Evolutionary conservation across 35 echinoderm and acorn worm species (phyloP).

Genomic region (Holothuria glaberrima): DNA sequence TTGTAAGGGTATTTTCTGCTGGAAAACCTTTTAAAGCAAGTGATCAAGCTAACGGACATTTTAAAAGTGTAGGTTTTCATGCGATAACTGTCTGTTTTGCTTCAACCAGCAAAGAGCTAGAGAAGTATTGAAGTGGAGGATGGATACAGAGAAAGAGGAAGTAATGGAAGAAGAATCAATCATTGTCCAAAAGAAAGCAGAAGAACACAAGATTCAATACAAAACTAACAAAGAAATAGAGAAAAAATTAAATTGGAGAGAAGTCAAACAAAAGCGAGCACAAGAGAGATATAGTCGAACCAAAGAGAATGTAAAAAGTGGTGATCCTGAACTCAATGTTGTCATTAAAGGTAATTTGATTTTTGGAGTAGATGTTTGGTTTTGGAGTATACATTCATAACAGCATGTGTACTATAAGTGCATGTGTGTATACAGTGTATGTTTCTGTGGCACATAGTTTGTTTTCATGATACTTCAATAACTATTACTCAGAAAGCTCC

Average conservation of each 20-base stretch:
- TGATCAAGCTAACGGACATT: too few relatives aligned
- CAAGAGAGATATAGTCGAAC: conserved; percentile 37
- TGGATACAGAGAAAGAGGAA: conserved; percentile 47
- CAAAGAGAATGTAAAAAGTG: conserved; percentile 69
- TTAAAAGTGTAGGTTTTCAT: neutral
- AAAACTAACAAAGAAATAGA: conserved; percentile 65
- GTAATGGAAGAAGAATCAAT: conserved; percentile 56
- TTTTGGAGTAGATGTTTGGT: neutral
- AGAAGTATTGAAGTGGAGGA: conserved; percentile 89
- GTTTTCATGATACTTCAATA: too few relatives aligned
- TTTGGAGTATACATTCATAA: too few relatives aligned
- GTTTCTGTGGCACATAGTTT: too few relatives aligned
- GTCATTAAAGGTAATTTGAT: conserved; percentile 86
- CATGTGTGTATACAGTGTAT: too few relatives aligned
- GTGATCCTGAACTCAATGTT: conserved; percentile 86
- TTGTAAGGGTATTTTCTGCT: too few relatives aligned
- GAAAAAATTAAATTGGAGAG: conserved; percentile 65
- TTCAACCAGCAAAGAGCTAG: conserved; percentile 79
- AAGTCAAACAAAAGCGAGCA: conserved; percentile 30
- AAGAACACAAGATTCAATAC: conserved; percentile 66
- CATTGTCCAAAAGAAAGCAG: conserved; percentile 60
- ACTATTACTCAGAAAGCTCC: too few relatives aligned
- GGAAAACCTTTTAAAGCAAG: too few relatives aligned
- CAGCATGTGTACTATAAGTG: too few relatives aligned
- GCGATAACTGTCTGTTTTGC: neutral